phyloP scores from a whole-genome alignment of 2,113 vertebrate genomes.

The Hyaena hyaena region DNA sequence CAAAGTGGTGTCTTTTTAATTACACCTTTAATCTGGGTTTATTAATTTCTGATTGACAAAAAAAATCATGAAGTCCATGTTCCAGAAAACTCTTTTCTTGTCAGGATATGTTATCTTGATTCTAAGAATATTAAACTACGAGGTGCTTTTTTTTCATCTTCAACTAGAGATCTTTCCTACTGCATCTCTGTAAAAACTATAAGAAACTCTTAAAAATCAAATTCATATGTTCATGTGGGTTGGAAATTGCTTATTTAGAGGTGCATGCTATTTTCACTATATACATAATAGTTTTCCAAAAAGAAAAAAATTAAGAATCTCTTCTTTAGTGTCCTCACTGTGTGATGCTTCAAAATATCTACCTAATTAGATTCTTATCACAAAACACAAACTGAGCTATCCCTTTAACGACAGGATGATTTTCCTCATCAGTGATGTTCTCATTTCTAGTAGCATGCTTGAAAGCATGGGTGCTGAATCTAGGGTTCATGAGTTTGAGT shows the following conservation, averaged over 20 bases:
- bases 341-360: background rate
- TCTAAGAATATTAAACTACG: conserved; percentile 66
- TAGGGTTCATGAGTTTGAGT: background rate
- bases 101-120: conserved; percentile 50
- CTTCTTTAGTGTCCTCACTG: background rate
- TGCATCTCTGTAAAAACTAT: conserved; percentile 55
- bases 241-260: conserved; percentile 71
- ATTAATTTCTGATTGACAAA: conserved; percentile 52
- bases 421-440: background rate
- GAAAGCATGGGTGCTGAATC: background rate
- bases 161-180: conserved; percentile 26
- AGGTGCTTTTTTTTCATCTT: conserved; percentile 40
- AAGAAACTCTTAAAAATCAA: conserved; percentile 65
- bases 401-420: background rate
- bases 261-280: conserved; percentile 55
- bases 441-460: background rate
- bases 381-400: background rate
- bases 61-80: background rate
- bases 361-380: background rate
- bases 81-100: conserved; percentile 46
- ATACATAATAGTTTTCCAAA: background rate
- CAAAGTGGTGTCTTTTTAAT: conserved; percentile 39
- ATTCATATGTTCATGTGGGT: conserved; percentile 68
- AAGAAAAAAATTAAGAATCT: conserved; percentile 5
- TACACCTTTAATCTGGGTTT: background rate